These are phyloP conservation scores for Melikaiella ostensackeni DNA, from an alignment of 2,888 invertebrate genomes.

Conservation along the genomic window DNA sequence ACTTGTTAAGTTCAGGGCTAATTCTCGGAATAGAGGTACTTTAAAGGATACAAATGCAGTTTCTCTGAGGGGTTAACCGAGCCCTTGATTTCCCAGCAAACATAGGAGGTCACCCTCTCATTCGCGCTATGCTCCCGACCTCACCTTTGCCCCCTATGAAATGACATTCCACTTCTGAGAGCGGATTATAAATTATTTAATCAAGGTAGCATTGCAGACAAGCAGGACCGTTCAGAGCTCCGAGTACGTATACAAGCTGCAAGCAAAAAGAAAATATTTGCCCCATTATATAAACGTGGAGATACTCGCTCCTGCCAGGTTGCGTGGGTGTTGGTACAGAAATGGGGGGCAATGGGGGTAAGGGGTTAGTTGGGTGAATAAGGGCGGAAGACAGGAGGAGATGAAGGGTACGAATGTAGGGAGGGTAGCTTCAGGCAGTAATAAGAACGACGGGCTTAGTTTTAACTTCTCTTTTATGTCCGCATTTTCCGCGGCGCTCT, in stretches of 20 bases:
- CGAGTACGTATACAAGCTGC: slow-evolving; percentile 37
- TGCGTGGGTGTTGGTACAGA: slow-evolving; percentile 44
- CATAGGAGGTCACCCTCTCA: slow-evolving; percentile 46
- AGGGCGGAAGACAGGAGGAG: slow-evolving; percentile 37
- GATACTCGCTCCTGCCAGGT: slow-evolving; percentile 48
- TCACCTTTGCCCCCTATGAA: slow-evolving; percentile 45
- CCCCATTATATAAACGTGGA: slow-evolving; percentile 67
- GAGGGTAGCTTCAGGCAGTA: slow-evolving; percentile 75
- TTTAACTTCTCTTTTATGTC: slow-evolving; percentile 77
- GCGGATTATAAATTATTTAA: slow-evolving; percentile 76
- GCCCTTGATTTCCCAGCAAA: slow-evolving; percentile 60
- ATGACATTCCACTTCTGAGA: slow-evolving; percentile 67
- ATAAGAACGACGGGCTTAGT: slow-evolving; percentile 77
- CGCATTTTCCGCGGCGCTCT: slow-evolving; percentile 70
- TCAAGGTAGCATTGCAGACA: slow-evolving; percentile 62
- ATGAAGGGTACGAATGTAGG: slow-evolving; percentile 45
- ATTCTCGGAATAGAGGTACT: no score
- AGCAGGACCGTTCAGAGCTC: slow-evolving; percentile 37
- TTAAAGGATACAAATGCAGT: no score
- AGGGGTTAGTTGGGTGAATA: slow-evolving; percentile 42
- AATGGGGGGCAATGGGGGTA: slow-evolving; percentile 44
- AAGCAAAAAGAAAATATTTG: slow-evolving; percentile 74
- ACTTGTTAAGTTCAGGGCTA: no score
- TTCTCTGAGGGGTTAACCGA: slow-evolving; percentile 56
- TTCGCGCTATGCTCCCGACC: slow-evolving; percentile 19